Evolutionary conservation across 2,888 invertebrate species (phyloP).

Genomic region (Eupithecia subumbrata): DNA sequence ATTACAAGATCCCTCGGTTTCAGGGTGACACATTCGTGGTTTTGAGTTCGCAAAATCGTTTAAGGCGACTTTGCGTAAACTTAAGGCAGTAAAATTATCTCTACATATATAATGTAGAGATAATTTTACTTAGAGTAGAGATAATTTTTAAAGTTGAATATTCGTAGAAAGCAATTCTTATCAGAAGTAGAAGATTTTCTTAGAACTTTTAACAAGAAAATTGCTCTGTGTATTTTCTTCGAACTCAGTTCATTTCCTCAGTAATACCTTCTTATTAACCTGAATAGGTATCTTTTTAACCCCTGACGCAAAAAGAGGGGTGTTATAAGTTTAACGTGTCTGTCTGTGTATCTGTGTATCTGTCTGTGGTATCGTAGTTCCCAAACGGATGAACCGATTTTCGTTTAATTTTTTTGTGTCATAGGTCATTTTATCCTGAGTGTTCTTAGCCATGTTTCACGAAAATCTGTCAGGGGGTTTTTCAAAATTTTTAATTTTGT

Average conservation of each 20-base stretch:
- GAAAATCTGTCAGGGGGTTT: too few species aligned
- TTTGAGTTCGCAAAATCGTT: conserved; percentile 35
- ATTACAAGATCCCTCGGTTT: conserved; percentile 18
- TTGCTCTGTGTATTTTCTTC: background rate
- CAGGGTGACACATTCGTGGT: conserved; percentile 38
- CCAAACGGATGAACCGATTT: too few species aligned
- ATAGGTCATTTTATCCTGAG: too few species aligned
- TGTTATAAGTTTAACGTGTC: too few species aligned
- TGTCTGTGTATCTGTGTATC: too few species aligned
- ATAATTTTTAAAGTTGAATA: background rate
- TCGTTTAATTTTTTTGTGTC: too few species aligned
- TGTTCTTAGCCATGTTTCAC: too few species aligned
- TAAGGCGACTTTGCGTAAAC: conserved; percentile 14
- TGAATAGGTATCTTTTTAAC: background rate
- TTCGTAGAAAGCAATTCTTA: background rate
- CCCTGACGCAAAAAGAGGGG: too few species aligned
- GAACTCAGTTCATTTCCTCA: background rate
- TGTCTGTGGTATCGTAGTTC: too few species aligned
- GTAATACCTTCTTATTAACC: background rate
- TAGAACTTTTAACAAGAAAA: background rate
- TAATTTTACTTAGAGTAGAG: too few species aligned
- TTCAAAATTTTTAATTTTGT: too few species aligned
- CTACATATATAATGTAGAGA: background rate
- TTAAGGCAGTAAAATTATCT: conserved; percentile 3
- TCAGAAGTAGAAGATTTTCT: background rate